These are phyloP conservation scores for Lerista edwardsae DNA, from an alignment of 2,797 vertebrate genomes.

Conservation along the genomic window DNA sequence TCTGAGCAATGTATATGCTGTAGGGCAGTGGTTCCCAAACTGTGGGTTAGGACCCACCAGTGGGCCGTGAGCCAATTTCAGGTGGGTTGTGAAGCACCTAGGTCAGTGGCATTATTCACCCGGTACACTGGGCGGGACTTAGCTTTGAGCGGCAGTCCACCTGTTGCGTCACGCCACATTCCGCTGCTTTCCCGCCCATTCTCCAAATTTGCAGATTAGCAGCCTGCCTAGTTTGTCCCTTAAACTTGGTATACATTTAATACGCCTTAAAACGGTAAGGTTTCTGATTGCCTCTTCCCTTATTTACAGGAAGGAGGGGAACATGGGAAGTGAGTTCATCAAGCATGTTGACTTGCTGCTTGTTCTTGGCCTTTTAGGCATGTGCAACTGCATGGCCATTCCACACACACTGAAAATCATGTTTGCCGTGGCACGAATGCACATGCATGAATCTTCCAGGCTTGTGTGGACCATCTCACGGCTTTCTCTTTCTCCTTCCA, in stretches of 20 bases:
- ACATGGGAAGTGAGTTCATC: conserved; percentile 25
- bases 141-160: too few species aligned
- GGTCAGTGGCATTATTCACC: too few species aligned
- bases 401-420: conserved; percentile 1
- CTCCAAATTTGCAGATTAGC: too few species aligned
- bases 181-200: too few species aligned
- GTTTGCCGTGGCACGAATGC: conserved; percentile 4
- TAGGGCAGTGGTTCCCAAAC: too few species aligned
- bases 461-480: conserved; percentile 29
- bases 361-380: not conserved
- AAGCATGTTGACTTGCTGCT: conserved; percentile 9
- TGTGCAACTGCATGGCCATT: conserved; percentile 46
- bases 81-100: too few species aligned
- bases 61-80: too few species aligned
- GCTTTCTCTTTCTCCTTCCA: conserved; percentile 55
- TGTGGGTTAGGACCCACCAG: too few species aligned
- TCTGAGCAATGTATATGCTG: too few species aligned
- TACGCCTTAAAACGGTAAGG: not conserved
- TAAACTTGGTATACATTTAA: conserved; percentile 26
- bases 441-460: conserved; percentile 26
- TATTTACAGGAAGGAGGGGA: conserved; percentile 33
- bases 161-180: too few species aligned
- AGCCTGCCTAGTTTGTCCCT: not conserved
- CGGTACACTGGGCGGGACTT: too few species aligned
- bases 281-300: conserved; percentile 14